Base-by-base conservation (phyloP, 2,888 invertebrate genomes). In the Unio pictorum region DNA sequence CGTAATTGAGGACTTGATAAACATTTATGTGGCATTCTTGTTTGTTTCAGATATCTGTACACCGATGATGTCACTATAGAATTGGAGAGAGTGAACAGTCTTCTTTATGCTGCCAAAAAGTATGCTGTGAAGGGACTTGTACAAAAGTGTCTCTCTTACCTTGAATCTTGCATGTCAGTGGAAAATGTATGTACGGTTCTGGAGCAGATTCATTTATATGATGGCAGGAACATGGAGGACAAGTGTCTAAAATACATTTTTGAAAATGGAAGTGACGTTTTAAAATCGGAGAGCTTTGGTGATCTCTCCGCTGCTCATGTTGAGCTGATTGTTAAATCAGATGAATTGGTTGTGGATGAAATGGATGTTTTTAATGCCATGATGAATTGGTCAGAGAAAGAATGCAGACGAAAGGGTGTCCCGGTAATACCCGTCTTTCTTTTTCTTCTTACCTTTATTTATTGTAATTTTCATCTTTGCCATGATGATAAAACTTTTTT, bases 21-120 rank as follows among this genome's bases (percentile, higher is more conserved):
- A 30, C 54, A 2, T 55, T 8, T 26, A 17, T 18, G 4, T 28
- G 0, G 56, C 20, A 45, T 54, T 66, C 26, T 58, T 69, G 58
- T 64, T 55, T 30, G 45, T 80, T 73, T 58, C 87, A 92, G 94
- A 76, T 93, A 92, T 87, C 91, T 94, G 77, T 93, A 94, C 86
- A 92, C 92, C 65, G 93, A 93, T 75, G 92, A 93, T 4, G 92
- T 93, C 18, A 91, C 92, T 65, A 91, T 94, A 4, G 72, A 68
- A n/a, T 72, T 69, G 17, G 91, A 91, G 20, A 93, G 93, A 1
- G 94, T 94, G 8, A 91, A 95, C 34, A 92, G 93, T 58, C 93
- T 95, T 0, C 92, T 95, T 45, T 93, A 94, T 76, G 94, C 94
- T 2, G 94, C 95, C 30, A 93, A 94, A 86, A 94, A 94, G 84